Evolutionary conservation across 2,888 invertebrate species (phyloP).

Genomic region (Harpagoxenus sublaevis): DNA sequence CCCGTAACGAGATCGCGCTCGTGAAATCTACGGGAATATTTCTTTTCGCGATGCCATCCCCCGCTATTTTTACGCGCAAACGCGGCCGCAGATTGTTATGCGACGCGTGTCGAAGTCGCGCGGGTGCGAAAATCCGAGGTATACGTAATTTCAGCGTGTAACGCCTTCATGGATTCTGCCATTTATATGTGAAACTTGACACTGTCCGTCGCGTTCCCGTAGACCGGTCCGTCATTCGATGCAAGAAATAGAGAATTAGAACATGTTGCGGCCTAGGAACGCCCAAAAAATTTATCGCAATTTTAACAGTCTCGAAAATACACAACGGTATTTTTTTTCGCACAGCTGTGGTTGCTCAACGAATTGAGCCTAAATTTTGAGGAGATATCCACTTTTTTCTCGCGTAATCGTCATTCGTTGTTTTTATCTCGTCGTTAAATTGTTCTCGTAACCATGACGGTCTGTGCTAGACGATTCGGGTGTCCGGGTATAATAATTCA

Average conservation of each 20-base stretch:
- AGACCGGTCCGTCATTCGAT: not conserved
- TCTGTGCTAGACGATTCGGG: not conserved
- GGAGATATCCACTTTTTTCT: not conserved
- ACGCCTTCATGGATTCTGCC: not conserved
- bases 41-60: conserved; percentile 52
- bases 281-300: not conserved
- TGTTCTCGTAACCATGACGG: not conserved
- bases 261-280: not conserved
- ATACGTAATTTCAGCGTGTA: conserved; percentile 12
- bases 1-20: conserved; percentile 54
- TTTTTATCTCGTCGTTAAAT: conserved; percentile 33
- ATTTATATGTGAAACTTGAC: conserved; percentile 26
- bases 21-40: conserved; percentile 51
- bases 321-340: not conserved
- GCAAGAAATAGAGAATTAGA: not conserved
- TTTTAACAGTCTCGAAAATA: not conserved
- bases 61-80: conserved; percentile 45
- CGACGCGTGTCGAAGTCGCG: conserved; percentile 51
- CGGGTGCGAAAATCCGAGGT: conserved; percentile 42
- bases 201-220: not conserved
- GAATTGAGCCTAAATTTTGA: not conserved
- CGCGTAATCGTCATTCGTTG: not conserved
- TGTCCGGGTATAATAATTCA: conserved; percentile 17
- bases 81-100: conserved; percentile 38
- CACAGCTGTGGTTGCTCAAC: not conserved